These are phyloP conservation scores for Trachythela sp. DNA, from an alignment of 64 coral and sea anemone species.

Conservation along the genomic window DNA sequence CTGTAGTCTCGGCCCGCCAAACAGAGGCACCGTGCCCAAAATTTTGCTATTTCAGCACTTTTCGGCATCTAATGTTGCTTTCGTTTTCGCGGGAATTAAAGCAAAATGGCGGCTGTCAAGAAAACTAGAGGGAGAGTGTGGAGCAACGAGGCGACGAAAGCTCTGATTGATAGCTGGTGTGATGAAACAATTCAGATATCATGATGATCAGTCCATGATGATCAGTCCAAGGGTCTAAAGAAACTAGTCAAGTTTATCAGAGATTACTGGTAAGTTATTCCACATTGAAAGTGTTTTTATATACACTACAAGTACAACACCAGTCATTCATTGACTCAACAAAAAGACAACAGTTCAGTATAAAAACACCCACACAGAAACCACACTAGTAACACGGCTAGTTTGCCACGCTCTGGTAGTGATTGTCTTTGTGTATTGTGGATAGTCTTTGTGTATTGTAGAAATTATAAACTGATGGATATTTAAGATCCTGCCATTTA, in stretches of 20 bases:
- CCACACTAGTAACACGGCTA: no score
- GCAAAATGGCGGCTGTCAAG: neutral
- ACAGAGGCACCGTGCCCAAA: neutral
- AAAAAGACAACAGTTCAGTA: neutral
- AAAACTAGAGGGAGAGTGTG: neutral
- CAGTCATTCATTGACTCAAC: neutral
- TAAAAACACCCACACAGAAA: no score
- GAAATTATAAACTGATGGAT: no score
- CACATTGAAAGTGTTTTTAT: neutral
- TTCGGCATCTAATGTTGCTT: neutral
- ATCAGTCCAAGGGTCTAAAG: neutral
- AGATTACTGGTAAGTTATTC: neutral
- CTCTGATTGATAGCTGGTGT: neutral
- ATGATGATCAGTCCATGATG: no score
- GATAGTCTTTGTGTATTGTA: no score
- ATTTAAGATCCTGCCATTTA: no score
- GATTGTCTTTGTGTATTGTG: no score
- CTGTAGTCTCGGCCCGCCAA: neutral
- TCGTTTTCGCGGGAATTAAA: neutral
- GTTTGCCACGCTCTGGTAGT: no score
- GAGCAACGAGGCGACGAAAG: neutral
- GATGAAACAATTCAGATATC: neutral
- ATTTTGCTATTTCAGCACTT: neutral
- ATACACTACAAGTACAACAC: neutral
- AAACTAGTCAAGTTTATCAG: neutral